Evolutionary conservation across 1,140 invertebrate species (phyloP).

Genomic region (Phortica variegata): DNA sequence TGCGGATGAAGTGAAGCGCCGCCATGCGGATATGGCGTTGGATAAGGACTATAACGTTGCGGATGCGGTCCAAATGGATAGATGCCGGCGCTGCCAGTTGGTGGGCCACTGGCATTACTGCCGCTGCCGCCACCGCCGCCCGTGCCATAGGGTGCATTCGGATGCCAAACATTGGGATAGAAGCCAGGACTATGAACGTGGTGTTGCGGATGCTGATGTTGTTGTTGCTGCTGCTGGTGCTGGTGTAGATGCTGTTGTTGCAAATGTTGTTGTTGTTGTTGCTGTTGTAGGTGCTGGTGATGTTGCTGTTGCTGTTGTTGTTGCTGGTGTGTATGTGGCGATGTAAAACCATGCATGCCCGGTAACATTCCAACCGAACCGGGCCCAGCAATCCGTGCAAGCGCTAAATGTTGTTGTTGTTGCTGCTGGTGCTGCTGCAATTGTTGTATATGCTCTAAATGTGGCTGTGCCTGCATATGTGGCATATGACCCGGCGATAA

Average conservation of each 20-base stretch:
- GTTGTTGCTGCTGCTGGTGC: background rate
- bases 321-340: background rate
- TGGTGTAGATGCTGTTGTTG: background rate
- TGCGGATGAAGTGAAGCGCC: conserved; percentile 19
- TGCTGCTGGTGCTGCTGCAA: background rate
- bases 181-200: conserved; percentile 35
- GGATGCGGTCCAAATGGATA: conserved; percentile 3
- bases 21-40: conserved; percentile 4
- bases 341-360: too few species aligned
- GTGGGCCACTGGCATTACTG: conserved; percentile 6
- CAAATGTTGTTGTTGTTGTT: background rate
- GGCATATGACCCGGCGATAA: conserved; percentile 1
- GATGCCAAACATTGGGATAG: conserved; percentile 53
- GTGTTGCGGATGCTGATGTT: background rate
- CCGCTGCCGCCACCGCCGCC: background rate
- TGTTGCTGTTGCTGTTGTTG: background rate
- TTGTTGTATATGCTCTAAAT: too few species aligned
- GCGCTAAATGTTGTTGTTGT: background rate
- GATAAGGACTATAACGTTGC: background rate
- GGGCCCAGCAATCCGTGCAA: too few species aligned
- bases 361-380: too few species aligned
- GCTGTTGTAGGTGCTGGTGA: background rate
- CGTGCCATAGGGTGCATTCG: conserved; percentile 40
- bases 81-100: background rate
- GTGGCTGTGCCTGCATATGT: too few species aligned